phyloP scores from a whole-genome alignment of 2,888 invertebrate species.

The Drosophila atripex region DNA sequence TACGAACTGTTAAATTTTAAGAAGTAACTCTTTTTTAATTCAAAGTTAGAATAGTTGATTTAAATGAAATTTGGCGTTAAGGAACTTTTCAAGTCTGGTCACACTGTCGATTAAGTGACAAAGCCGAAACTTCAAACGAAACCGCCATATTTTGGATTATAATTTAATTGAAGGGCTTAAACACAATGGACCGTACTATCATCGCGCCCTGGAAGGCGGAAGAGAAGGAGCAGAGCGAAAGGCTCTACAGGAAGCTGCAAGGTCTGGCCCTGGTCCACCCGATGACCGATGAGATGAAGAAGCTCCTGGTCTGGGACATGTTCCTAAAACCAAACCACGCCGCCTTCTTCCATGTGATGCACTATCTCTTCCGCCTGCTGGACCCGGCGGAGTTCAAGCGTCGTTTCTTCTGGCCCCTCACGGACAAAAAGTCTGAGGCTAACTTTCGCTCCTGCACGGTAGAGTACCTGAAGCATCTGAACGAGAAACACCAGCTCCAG shows the following conservation, averaged over 20 bases:
- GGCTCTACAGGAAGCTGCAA: slow-evolving; percentile 73
- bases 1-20: neutral
- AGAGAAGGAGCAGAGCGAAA: slow-evolving; percentile 81
- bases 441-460: slow-evolving; percentile 81
- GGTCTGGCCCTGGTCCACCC: slow-evolving; percentile 74
- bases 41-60: neutral
- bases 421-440: slow-evolving; percentile 81
- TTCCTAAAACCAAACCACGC: slow-evolving; percentile 83
- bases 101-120: slow-evolving; percentile 4
- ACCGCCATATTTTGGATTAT: slow-evolving; percentile 27
- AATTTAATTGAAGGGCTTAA: neutral
- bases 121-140: slow-evolving; percentile 23
- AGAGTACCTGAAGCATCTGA: slow-evolving; percentile 81
- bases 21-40: neutral
- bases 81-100: neutral
- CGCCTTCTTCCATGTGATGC: slow-evolving; percentile 82
- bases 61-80: neutral
- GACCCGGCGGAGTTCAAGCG: slow-evolving; percentile 82
- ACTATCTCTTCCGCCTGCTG: slow-evolving; percentile 81
- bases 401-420: slow-evolving; percentile 83
- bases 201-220: slow-evolving; percentile 81
- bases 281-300: slow-evolving; percentile 76
- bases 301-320: slow-evolving; percentile 79
- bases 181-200: slow-evolving; percentile 79
- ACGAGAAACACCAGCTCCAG: slow-evolving; percentile 81